These are phyloP conservation scores for Cyphomyrus discorhynchus DNA, from an alignment of 2,113 vertebrate species.

Conservation along the genomic window DNA sequence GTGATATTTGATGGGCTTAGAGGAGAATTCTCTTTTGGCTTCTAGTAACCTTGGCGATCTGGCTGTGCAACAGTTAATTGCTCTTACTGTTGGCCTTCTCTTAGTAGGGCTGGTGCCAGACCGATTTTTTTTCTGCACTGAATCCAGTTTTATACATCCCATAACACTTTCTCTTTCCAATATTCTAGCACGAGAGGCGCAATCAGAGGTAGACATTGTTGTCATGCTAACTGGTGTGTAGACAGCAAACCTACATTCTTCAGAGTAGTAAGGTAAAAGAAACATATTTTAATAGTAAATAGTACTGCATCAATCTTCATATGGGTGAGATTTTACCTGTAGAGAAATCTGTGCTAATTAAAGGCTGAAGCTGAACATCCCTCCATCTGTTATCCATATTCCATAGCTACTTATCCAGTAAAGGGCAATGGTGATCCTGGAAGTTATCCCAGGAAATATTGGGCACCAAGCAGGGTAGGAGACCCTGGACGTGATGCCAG, in stretches of 20 bases:
- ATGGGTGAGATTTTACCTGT: not conserved
- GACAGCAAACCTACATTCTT: not conserved
- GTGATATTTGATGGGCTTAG: not conserved
- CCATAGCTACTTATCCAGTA: not conserved
- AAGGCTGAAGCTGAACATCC: not conserved
- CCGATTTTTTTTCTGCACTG: not conserved
- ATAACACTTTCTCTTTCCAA: not conserved
- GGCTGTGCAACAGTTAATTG: not conserved
- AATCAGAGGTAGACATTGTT: not conserved
- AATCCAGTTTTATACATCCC: not conserved
- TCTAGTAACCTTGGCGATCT: not conserved
- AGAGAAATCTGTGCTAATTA: not conserved
- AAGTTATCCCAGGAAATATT: not conserved
- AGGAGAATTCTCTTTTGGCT: not conserved
- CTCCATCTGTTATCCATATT: not conserved
- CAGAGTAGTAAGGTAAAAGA: not conserved
- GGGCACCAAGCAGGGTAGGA: not conserved
- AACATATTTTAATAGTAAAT: not conserved
- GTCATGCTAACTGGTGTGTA: not conserved
- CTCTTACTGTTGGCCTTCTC: not conserved
- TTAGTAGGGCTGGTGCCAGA: not conserved
- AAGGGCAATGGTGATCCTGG: not conserved
- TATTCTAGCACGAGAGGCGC: not conserved
- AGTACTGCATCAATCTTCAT: not conserved
- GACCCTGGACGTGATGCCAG: not conserved